Base-by-base conservation (phyloP, 2,797 vertebrate genomes). In the Melanotaenia boesemani region DNA sequence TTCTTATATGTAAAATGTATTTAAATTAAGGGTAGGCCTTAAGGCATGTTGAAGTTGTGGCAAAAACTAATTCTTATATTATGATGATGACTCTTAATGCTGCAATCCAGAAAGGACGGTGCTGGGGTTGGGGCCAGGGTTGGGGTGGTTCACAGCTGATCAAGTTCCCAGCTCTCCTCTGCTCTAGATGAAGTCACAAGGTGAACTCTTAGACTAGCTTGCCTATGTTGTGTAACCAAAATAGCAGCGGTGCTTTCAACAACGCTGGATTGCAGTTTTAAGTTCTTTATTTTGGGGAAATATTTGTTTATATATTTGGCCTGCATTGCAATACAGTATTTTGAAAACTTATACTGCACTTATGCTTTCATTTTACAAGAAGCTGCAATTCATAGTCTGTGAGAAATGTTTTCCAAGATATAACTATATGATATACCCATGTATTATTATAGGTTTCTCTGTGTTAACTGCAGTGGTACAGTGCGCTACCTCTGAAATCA, bases 1-100 rank as follows among this genome's bases (percentile, higher is more conserved):
- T 92, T 91, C 88, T 92, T 91, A 82, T 87, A 90, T 93, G 89
- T 92, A 81, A 89, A 86, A 86, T 88, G 84, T 93, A 93, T 83
- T 90, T 58, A 72, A 86, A 90, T 91, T 84, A 89, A 90, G 86
- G 86, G 82, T 91, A 88, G 89, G 90, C 89, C 87, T 83, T 88
- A 86, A 84, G 91, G 90, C 89, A 91, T 89, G 90, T 81, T 88
- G 57, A 89, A 88, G 81, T 82, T 85, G 87, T 90, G 90, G 82
- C 84, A 34, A 62, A 73, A 85, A 81, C 30, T 11, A 36, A 87
- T 72, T 82, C 81, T 87, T 86, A 82, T 89, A 66, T 63, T 82
- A 28, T 28, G 28, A 82, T 83, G 28, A 67, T 32, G 74, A 89
- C 80, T 90, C 89, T 90, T 91, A 89, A 91, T 88, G 88, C 92